phyloP scores from a whole-genome alignment of 2,888 invertebrate species.

The Cepaea hortensis region DNA sequence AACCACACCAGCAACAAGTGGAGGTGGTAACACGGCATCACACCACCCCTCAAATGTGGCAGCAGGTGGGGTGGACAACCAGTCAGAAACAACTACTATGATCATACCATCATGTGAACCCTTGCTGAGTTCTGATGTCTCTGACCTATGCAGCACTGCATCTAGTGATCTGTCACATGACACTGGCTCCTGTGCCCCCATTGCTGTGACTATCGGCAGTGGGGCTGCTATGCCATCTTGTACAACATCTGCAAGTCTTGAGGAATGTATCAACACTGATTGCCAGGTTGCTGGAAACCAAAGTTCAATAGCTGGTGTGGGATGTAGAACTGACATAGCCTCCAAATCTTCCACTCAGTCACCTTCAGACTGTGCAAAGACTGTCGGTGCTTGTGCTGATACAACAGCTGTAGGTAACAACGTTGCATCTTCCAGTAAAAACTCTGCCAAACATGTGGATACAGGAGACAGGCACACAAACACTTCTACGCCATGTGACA shows the following conservation, averaged over 20 bases:
- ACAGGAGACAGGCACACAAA: conserved; percentile 18
- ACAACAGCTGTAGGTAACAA: conserved; percentile 15
- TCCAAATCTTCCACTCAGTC: conserved; percentile 39
- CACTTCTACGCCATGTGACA: conserved; percentile 8
- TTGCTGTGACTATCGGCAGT: conserved; percentile 35
- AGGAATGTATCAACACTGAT: conserved; percentile 12
- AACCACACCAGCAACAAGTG: conserved; percentile 30
- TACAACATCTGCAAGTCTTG: conserved; percentile 17
- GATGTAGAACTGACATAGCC: conserved; percentile 18
- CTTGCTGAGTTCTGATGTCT: conserved; percentile 28
- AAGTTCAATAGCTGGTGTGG: conserved; percentile 11
- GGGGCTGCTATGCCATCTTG: conserved; percentile 16
- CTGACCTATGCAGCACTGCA: conserved; percentile 40
- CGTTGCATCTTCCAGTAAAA: conserved; percentile 43
- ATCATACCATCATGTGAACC: conserved; percentile 36
- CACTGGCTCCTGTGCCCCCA: not conserved
- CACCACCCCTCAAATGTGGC: conserved; percentile 22
- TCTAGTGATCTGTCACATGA: conserved; percentile 43
- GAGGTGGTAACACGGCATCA: conserved; percentile 30
- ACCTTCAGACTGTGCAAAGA: conserved; percentile 18
- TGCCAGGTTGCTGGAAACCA: conserved; percentile 24
- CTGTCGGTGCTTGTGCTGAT: conserved; percentile 9
- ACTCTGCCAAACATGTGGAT: conserved; percentile 12
- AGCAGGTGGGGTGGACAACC: conserved; percentile 6
- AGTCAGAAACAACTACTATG: conserved; percentile 25